Percentiles rank a stretch among this genome's conserved stretches.
These are phyloP conservation scores for Scrobipalpa atriplicella DNA, from an alignment of 2,888 invertebrate genomes.

Conservation along the genomic window DNA sequence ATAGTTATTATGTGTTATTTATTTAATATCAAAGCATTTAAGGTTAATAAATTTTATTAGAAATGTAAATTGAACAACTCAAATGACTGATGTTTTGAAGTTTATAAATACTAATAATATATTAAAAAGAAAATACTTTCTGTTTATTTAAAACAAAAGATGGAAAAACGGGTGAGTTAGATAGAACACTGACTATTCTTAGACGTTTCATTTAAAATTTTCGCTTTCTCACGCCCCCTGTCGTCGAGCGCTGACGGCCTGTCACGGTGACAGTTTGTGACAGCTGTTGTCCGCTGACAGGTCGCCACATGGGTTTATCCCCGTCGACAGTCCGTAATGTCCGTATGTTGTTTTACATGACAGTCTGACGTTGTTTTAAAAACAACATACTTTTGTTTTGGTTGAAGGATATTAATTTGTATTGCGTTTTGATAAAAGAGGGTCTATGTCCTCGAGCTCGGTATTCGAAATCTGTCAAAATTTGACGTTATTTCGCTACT, in stretches of 20 bases:
- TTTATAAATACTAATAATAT: too few relatives aligned
- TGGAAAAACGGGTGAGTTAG: too few relatives aligned
- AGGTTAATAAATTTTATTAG: too few relatives aligned
- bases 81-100: too few relatives aligned
- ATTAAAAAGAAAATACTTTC: too few relatives aligned
- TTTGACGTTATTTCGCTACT: too few relatives aligned
- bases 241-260: conserved; percentile 2
- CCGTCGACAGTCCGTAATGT: neutral
- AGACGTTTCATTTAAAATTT: neutral
- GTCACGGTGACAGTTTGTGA: conserved; percentile 3
- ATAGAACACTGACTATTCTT: neutral
- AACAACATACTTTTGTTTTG: neutral
- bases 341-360: conserved; percentile 9
- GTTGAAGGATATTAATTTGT: neutral
- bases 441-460: too few relatives aligned
- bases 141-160: too few relatives aligned
- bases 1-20: too few relatives aligned
- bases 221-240: neutral
- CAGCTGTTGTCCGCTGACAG: neutral
- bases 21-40: too few relatives aligned
- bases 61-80: too few relatives aligned
- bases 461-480: too few relatives aligned
- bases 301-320: conserved; percentile 11
- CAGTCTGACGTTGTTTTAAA: neutral
- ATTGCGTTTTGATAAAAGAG: neutral